These are phyloP conservation scores for Geophilus truncorum DNA, from an alignment of 2,888 invertebrate genomes.

Conservation along the genomic window DNA sequence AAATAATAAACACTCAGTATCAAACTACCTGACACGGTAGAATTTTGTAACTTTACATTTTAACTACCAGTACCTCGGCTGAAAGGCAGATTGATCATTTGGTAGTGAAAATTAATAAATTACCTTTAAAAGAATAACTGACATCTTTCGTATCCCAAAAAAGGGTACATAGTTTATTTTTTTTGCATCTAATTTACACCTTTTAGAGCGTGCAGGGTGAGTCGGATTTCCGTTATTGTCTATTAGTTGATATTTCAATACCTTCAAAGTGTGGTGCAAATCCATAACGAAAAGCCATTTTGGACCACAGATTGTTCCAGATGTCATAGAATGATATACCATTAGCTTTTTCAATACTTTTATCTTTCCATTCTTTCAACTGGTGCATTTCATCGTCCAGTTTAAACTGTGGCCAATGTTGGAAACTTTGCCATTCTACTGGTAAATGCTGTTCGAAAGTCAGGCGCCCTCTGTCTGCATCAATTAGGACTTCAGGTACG, in stretches of 20 bases:
- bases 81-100: no score
- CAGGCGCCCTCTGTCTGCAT: slow-evolving; percentile 42
- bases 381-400: neutral
- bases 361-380: neutral
- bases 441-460: slow-evolving; percentile 44
- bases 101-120: no score
- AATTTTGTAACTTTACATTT: no score
- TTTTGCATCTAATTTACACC: no score
- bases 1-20: no score
- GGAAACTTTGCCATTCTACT: slow-evolving; percentile 44
- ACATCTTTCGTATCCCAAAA: no score
- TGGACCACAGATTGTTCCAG: neutral
- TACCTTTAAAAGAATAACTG: no score
- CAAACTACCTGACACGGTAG: no score
- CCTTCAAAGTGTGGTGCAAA: neutral
- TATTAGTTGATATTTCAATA: neutral
- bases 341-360: neutral
- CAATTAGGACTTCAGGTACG: slow-evolving; percentile 22
- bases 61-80: no score
- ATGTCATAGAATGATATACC: neutral
- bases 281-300: neutral
- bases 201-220: no score
- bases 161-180: no score
- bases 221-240: no score
- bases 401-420: slow-evolving; percentile 41